Evolutionary conservation across 2,113 vertebrate species (phyloP).

Genomic region (Daboia siamensis): DNA sequence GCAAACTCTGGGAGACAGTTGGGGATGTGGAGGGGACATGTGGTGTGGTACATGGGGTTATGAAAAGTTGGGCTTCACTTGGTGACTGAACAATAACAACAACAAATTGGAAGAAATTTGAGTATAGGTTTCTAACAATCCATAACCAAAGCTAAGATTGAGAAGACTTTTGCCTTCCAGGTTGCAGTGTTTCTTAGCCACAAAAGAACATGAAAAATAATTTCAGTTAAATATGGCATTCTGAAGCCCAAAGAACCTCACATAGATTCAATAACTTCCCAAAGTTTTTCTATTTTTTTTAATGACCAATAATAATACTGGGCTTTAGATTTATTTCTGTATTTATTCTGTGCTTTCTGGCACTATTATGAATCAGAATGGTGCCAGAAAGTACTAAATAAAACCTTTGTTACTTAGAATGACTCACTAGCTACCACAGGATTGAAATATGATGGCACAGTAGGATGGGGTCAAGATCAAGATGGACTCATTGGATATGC

Average conservation of each 20-base stretch:
- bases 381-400: background rate
- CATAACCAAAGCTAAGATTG: background rate
- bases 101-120: background rate
- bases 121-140: background rate
- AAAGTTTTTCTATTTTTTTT: background rate
- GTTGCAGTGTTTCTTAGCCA: rapidly evolving
- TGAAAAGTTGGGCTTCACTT: background rate
- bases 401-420: background rate
- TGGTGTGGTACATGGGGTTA: background rate
- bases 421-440: background rate
- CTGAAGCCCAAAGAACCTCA: background rate
- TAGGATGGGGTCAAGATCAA: background rate
- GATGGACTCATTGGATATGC: background rate
- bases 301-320: background rate
- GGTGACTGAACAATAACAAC: background rate
- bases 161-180: background rate
- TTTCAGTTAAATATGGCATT: background rate
- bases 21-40: background rate
- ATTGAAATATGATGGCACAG: background rate
- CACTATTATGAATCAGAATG: background rate
- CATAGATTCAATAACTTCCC: background rate
- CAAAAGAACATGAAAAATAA: background rate
- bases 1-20: background rate
- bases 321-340: background rate
- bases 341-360: background rate